Base-by-base conservation (phyloP, 2,797 vertebrate genomes). In the Ibycter americanus region DNA sequence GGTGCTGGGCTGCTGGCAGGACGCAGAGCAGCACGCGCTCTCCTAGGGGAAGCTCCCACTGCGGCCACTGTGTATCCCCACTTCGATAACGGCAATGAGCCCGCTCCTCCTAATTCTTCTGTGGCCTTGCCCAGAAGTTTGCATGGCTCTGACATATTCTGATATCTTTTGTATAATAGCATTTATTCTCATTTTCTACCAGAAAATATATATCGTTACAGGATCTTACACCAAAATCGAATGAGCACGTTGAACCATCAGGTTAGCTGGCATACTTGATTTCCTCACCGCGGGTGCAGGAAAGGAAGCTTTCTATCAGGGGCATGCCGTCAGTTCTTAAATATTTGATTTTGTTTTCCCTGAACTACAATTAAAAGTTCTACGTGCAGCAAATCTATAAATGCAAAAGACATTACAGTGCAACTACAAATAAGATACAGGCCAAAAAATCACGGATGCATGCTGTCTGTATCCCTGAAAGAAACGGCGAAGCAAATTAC, bases 11-110 rank as follows among this genome's bases (percentile, higher is more conserved):
- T 51, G 63, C 56, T 46, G 36, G 55, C 18, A 20, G 61, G 47
- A 22, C 0, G 1, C 54, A 11, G n/a, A 31, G 58, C 26, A 12
- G 36, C 65, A 12, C 0, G 6, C 7, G 0, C 32, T 4, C 40
- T 34, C 71, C 56, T 5, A 7, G 8, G n/a, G n/a, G 12, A 27
- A 27, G 40, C 8, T n/a, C 5, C 18, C 0, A 5, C 38, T 7
- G 47, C 29, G 36, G 49, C 34, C 31, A 5, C 54, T 3, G 4
- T 21, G 8, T 7, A 38, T 38, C 63, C 27, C 40, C 47, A 38
- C 27, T 31, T 23, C 0, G 15, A 5, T n/a, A 8, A 5, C 87
- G 23, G 34, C 58, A 34, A 15, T 12, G 38, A 81, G 18, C 26
- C 49, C 5, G 1, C 26, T 76, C 49, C 74, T 85, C 71, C 66